phyloP scores from a whole-genome alignment of 2,113 vertebrate species.

The Chionomys nivalis region DNA sequence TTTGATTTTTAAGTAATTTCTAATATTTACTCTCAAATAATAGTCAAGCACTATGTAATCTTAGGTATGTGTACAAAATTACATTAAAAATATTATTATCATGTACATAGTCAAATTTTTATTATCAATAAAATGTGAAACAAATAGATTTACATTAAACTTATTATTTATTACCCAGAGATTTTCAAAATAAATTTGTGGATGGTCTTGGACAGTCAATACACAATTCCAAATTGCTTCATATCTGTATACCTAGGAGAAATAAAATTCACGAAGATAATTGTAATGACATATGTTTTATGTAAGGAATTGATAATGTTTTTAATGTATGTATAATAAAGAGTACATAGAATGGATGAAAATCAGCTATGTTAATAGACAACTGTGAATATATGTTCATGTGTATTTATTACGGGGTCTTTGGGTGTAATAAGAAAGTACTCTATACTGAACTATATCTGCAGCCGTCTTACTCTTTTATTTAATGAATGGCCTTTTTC shows the following conservation, averaged over 20 bases:
- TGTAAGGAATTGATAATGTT: neutral
- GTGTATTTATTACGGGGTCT: too few species aligned
- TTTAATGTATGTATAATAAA: neutral
- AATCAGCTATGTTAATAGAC: neutral
- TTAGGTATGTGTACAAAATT: neutral
- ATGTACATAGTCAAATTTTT: neutral
- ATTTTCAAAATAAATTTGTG: neutral
- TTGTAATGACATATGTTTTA: neutral
- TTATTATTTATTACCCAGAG: neutral
- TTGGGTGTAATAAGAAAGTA: too few species aligned
- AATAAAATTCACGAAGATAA: neutral
- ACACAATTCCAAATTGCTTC: neutral
- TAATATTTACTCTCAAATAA: neutral
- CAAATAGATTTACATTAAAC: neutral
- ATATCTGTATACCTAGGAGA: neutral
- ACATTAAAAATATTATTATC: neutral
- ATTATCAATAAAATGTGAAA: neutral
- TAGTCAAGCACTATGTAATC: neutral
- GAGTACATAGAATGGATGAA: neutral
- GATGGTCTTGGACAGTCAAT: neutral
- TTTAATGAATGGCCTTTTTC: too few species aligned
- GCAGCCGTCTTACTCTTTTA: neutral
- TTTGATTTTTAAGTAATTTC: neutral
- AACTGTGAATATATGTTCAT: neutral
- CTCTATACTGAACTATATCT: neutral